Conservation (phyloP, 2,888 invertebrate genomes). For the Patella pellucida region DNA sequence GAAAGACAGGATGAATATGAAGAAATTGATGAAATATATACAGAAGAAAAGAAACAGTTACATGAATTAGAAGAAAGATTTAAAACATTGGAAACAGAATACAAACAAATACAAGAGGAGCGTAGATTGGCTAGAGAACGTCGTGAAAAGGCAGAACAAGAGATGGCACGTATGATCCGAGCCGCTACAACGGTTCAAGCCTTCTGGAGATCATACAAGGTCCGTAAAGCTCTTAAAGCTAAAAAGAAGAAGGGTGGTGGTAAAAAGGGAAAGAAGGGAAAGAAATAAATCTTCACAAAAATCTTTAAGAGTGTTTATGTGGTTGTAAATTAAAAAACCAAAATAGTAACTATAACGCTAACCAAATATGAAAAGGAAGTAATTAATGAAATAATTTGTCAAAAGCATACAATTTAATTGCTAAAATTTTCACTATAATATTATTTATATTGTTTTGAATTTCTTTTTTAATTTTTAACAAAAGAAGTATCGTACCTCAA, state of each 20-base stretch:
- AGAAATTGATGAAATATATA: slow-evolving; percentile 69
- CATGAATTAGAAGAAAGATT: slow-evolving; percentile 70
- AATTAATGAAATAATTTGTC: too few species aligned
- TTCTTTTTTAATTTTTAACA: too few species aligned
- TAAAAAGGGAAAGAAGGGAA: slow-evolving; percentile 44
- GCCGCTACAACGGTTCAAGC: slow-evolving; percentile 71
- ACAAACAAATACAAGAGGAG: slow-evolving; percentile 68
- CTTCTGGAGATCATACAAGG: slow-evolving; percentile 71
- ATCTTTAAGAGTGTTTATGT: too few species aligned
- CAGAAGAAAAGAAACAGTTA: slow-evolving; percentile 70
- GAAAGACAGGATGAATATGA: slow-evolving; percentile 71
- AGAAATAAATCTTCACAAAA: too few species aligned
- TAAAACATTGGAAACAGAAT: slow-evolving; percentile 68
- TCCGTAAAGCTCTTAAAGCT: slow-evolving; percentile 68
- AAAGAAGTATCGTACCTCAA: too few species aligned
- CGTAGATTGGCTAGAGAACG: slow-evolving; percentile 65
- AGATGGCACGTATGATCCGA: slow-evolving; percentile 65
- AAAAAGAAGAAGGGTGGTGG: slow-evolving; percentile 68
- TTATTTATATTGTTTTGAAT: too few species aligned
- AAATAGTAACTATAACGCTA: too few species aligned
- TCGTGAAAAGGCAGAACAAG: slow-evolving; percentile 67
- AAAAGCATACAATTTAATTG: too few species aligned
- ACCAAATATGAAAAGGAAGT: too few species aligned
- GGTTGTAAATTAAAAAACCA: too few species aligned
- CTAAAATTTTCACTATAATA: too few species aligned